phyloP scores from a whole-genome alignment of 2,113 vertebrate species.

The Lonchura striata region DNA sequence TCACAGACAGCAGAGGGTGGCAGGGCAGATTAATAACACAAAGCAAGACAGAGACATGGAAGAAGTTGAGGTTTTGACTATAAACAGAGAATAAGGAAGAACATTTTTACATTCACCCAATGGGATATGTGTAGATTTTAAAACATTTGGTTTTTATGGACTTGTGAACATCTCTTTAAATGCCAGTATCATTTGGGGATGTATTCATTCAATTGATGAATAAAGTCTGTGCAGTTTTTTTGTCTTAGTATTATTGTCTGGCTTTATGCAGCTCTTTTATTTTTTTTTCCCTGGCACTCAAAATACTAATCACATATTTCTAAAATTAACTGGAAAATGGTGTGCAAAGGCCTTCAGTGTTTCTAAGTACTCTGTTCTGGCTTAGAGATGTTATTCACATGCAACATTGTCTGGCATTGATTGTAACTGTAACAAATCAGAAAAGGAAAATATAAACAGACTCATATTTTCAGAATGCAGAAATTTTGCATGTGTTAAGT shows the following conservation, averaged over 20 bases:
- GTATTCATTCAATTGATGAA: background rate
- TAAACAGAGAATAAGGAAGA: background rate
- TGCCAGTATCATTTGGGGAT: background rate
- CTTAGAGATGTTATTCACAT: background rate
- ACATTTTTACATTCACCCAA: background rate
- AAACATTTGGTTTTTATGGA: background rate
- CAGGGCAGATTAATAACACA: background rate
- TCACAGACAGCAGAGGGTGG: background rate
- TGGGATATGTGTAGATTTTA: background rate
- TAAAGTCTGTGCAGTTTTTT: background rate
- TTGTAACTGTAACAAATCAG: background rate
- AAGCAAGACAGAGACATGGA: background rate
- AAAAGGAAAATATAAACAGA: background rate
- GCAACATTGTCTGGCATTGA: background rate
- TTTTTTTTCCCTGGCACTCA: background rate
- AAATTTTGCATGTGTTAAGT: background rate
- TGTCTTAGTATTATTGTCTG: background rate
- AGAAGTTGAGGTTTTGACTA: background rate
- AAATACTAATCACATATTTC: background rate
- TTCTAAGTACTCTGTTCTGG: background rate
- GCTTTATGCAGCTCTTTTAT: background rate
- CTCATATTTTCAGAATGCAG: background rate
- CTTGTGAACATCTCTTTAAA: background rate
- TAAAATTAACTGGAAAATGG: background rate
- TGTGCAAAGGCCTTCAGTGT: background rate